Conservation (phyloP, 2,888 invertebrate species). For the Lottia scabra region DNA sequence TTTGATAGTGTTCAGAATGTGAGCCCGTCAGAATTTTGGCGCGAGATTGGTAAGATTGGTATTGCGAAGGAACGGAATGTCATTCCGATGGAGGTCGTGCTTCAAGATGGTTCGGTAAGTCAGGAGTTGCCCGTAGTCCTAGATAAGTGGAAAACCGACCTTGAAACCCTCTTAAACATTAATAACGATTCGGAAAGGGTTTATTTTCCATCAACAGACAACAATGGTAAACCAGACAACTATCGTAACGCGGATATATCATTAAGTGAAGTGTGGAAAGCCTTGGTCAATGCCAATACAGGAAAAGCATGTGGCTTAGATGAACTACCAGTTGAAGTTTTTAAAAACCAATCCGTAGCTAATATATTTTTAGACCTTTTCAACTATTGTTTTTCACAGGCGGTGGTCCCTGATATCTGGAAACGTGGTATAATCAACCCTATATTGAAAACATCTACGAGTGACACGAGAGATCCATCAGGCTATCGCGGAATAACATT, state of each 20-base stretch:
- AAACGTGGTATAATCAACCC: background rate
- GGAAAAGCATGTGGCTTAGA: background rate
- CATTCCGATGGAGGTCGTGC: background rate
- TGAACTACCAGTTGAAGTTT: background rate
- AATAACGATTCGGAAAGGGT: background rate
- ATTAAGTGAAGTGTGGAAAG: background rate
- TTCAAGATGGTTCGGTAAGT: background rate
- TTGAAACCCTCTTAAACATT: background rate
- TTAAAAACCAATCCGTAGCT: background rate
- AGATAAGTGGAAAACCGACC: background rate
- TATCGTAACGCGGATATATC: background rate
- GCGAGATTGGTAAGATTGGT: background rate
- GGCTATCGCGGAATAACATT: slow-evolving; percentile 3
- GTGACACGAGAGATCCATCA: background rate
- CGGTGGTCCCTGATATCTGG: background rate
- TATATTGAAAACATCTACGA: background rate
- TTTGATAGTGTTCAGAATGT: background rate
- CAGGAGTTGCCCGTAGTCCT: background rate
- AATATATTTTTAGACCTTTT: background rate
- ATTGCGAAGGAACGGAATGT: background rate
- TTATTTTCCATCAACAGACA: background rate
- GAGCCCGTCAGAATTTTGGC: background rate
- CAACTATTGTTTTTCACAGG: background rate
- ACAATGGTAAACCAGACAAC: background rate
- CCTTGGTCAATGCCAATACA: background rate